These are phyloP conservation scores for Acrossocheilus fasciatus DNA, from an alignment of 2,797 vertebrate genomes.

Conservation along the genomic window DNA sequence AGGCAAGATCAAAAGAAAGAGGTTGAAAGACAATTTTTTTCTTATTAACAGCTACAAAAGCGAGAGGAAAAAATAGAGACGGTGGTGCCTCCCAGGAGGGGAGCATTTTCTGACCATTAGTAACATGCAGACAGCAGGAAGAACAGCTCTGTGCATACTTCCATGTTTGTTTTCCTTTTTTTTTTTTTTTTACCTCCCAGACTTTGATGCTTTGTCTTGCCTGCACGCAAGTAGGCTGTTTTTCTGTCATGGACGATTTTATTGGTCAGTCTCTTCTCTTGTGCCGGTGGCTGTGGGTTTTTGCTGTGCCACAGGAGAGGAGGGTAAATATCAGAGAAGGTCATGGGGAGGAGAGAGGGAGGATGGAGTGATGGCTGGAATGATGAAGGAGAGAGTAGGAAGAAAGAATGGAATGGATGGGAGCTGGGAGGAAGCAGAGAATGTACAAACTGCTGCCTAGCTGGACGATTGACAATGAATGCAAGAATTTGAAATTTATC, in stretches of 20 bases:
- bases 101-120: constrained; percentile 70
- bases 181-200: constrained; percentile 59
- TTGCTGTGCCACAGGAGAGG: constrained; percentile 74
- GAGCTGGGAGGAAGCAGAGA: constrained; percentile 55
- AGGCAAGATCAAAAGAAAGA: constrained; percentile 71
- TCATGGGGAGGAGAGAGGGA: constrained; percentile 68
- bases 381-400: constrained; percentile 52
- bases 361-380: constrained; percentile 59
- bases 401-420: constrained; percentile 52
- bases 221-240: not conserved
- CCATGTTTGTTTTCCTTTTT: constrained; percentile 67
- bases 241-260: constrained; percentile 47
- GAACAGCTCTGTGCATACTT: constrained; percentile 51
- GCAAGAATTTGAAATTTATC: not conserved
- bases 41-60: constrained; percentile 76
- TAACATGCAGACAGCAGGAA: constrained; percentile 38
- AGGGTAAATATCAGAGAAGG: constrained; percentile 85
- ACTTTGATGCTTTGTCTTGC: constrained; percentile 29
- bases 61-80: constrained; percentile 61
- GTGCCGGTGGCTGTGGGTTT: constrained; percentile 54
- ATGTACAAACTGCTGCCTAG: constrained; percentile 50
- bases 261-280: constrained; percentile 52
- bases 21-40: constrained; percentile 72
- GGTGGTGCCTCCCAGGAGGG: constrained; percentile 63
- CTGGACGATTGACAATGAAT: constrained; percentile 24